Conservation (phyloP, 2,113 vertebrate genomes). For the Mesitornis unicolor region DNA sequence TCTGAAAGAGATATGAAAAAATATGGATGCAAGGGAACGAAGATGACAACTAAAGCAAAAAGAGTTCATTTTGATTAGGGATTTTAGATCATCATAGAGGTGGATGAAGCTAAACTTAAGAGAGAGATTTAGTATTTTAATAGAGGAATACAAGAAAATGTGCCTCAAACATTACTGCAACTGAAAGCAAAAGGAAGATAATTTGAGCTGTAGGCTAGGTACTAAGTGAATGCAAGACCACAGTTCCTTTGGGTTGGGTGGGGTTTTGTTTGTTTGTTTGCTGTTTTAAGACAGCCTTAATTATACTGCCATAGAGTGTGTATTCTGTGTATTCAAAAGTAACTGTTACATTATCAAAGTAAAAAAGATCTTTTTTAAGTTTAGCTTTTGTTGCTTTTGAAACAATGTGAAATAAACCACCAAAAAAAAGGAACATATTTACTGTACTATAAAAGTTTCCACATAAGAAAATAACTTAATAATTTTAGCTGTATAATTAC, state of each 20-base stretch:
- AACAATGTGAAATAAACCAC: neutral
- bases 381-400: neutral
- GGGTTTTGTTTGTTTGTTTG: neutral
- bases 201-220: neutral
- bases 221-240: neutral
- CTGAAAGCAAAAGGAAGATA: neutral
- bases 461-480: neutral
- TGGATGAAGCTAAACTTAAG: neutral
- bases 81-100: neutral
- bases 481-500: neutral
- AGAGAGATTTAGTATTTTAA: neutral
- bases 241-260: fast-evolving
- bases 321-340: neutral
- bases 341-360: neutral
- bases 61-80: neutral
- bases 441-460: neutral
- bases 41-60: neutral
- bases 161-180: neutral
- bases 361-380: neutral
- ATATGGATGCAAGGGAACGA: neutral
- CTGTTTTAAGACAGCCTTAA: neutral
- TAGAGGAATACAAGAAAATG: neutral
- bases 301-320: neutral
- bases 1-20: neutral
- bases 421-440: neutral